A percentile compares a stretch with the other conserved stretches of the same genome.
Conservation (phyloP, 2,797 vertebrate species). For the Pteropus rufus region DNA sequence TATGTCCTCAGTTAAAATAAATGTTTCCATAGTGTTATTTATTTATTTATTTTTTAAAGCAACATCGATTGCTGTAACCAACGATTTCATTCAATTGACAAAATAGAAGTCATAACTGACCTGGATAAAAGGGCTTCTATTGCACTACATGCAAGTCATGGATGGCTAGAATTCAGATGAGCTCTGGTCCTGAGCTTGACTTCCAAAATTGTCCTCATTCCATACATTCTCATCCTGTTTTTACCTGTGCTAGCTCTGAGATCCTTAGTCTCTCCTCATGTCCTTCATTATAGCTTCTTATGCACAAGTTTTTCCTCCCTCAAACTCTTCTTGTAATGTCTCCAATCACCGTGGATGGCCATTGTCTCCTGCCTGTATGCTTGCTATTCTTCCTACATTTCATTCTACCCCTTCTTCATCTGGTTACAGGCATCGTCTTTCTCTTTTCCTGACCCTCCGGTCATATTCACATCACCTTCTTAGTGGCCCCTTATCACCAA, state of each 20-base stretch:
- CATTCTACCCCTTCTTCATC: not conserved
- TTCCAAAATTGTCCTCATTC: not conserved
- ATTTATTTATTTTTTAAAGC: not conserved
- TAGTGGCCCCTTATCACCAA: fast-evolving
- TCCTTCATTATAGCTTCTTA: not conserved
- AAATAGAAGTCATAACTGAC: not conserved
- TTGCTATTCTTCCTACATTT: not conserved
- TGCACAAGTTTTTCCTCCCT: not conserved
- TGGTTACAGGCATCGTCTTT: not conserved
- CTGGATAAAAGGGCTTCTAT: not conserved
- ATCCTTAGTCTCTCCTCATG: not conserved
- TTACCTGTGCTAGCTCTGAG: not conserved
- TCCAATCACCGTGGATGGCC: not conserved
- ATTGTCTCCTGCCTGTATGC: not conserved
- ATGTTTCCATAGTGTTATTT: not conserved
- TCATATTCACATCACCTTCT: not conserved
- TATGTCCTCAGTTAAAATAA: not conserved
- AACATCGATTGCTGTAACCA: not conserved
- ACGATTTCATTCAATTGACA: not conserved
- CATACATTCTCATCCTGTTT: not conserved
- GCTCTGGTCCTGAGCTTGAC: not conserved
- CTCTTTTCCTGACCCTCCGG: not conserved
- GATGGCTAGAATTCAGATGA: not conserved
- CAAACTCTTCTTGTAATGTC: not conserved
- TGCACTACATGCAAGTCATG: not conserved